These are phyloP conservation scores for Eptesicus fuscus DNA, from an alignment of 2,113 vertebrate species.

Conservation along the genomic window DNA sequence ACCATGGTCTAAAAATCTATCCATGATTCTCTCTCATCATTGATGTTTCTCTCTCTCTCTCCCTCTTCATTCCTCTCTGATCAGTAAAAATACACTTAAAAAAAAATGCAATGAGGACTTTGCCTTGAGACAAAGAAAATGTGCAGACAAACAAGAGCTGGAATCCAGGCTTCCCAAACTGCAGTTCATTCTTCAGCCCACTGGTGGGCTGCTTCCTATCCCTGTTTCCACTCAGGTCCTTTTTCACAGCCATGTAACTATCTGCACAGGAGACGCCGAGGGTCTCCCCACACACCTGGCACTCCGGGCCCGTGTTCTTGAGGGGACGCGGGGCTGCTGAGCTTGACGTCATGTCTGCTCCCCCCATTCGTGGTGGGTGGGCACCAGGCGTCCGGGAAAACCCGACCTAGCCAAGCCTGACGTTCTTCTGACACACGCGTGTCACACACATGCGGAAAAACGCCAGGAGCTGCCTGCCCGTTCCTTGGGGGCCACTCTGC, in stretches of 20 bases:
- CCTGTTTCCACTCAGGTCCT: neutral
- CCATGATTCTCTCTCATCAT: too few relatives aligned
- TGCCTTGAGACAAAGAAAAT: neutral
- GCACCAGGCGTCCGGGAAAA: neutral
- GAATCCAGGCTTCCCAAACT: neutral
- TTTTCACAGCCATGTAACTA: conserved; percentile 12
- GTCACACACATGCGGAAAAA: neutral
- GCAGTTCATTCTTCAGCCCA: conserved; percentile 39
- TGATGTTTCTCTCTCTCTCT: too few relatives aligned
- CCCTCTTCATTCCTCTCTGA: too few relatives aligned
- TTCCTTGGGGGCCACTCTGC: neutral
- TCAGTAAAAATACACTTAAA: too few relatives aligned
- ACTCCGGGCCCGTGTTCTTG: neutral
- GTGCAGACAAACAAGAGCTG: neutral
- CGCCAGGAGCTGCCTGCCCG: neutral
- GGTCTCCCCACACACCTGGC: neutral
- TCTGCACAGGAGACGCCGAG: neutral
- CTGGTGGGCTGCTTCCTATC: conserved; percentile 41
- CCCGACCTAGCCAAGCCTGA: neutral
- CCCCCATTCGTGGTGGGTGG: neutral
- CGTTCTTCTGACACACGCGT: neutral
- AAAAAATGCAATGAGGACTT: neutral
- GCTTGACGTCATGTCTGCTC: neutral
- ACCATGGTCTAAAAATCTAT: neutral
- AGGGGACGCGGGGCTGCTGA: neutral